A percentile compares a stretch with the other conserved stretches of the same genome.
These are phyloP conservation scores for Margaritifera margaritifera DNA, from an alignment of 2,888 invertebrate genomes.

Conservation along the genomic window DNA sequence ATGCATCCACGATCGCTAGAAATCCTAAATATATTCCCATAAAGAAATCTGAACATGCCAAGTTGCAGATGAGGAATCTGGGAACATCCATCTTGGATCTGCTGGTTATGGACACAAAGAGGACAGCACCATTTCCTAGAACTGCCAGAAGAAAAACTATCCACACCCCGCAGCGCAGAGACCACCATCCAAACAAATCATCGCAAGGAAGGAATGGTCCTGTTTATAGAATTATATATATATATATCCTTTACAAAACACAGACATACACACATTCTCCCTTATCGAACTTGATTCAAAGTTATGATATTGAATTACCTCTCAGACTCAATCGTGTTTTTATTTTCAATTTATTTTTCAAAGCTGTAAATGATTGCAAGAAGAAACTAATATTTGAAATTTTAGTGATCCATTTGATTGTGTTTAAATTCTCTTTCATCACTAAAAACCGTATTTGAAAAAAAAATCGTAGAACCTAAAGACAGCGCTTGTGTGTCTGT, in stretches of 20 bases:
- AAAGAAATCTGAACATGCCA: slow-evolving; percentile 96
- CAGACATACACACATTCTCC: too few species aligned
- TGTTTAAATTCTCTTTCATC: too few species aligned
- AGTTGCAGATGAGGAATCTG: slow-evolving; percentile 94
- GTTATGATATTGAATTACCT: too few species aligned
- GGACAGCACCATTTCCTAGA: slow-evolving; percentile 95
- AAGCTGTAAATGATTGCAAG: too few species aligned
- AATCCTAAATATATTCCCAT: slow-evolving; percentile 97
- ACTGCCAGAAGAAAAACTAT: slow-evolving; percentile 95
- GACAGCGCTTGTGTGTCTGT: neutral
- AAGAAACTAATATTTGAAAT: too few species aligned
- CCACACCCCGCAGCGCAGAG: slow-evolving; percentile 96
- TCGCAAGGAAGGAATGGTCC: slow-evolving; percentile 96
- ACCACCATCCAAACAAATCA: slow-evolving; percentile 98
- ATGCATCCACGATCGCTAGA: slow-evolving; percentile 95
- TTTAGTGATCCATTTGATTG: too few species aligned
- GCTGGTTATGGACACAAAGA: slow-evolving; percentile 92
- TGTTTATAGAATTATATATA: slow-evolving; percentile 59
- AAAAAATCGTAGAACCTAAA: neutral
- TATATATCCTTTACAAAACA: too few species aligned
- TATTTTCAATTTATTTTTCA: too few species aligned
- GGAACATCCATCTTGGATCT: slow-evolving; percentile 97
- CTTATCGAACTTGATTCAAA: too few species aligned
- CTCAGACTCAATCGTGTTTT: too few species aligned
- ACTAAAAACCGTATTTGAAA: neutral